Conservation (phyloP, 2,888 invertebrate species). For the Drosophila anomalata region DNA sequence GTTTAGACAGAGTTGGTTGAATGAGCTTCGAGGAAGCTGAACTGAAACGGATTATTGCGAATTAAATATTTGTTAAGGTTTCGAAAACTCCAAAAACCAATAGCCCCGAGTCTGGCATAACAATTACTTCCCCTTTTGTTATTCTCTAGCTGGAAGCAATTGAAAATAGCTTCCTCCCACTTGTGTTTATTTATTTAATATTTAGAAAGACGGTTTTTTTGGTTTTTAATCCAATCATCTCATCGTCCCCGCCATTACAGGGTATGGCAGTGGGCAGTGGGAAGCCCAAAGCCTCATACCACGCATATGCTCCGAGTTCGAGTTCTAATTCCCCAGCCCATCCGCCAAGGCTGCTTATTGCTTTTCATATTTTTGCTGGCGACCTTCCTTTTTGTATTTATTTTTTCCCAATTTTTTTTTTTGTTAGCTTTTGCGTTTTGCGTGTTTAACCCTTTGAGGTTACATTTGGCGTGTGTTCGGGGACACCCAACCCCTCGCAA, state of each 20-base stretch:
- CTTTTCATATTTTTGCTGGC: conserved; percentile 68
- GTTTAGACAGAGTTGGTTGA: conserved; percentile 38
- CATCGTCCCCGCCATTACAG: neutral
- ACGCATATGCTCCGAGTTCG: conserved; percentile 25
- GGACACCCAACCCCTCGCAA: conserved; percentile 39
- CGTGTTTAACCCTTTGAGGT: conserved; percentile 81
- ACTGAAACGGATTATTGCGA: conserved; percentile 10
- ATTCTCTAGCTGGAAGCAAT: neutral
- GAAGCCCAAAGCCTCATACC: neutral
- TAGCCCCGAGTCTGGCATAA: neutral
- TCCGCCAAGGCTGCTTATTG: conserved; percentile 60
- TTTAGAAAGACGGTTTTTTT: conserved; percentile 2
- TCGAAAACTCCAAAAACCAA: neutral
- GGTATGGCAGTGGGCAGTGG: conserved; percentile 4
- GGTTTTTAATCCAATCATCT: conserved; percentile 1
- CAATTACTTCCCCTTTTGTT: neutral
- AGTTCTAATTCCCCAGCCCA: conserved; percentile 29
- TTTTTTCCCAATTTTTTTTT: conserved; percentile 58
- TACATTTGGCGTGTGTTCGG: conserved; percentile 78
- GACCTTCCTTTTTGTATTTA: conserved; percentile 51
- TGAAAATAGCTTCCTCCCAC: neutral
- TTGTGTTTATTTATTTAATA: conserved; percentile 18
- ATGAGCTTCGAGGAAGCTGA: conserved; percentile 21
- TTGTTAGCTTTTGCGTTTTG: conserved; percentile 78
- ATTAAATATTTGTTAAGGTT: conserved; percentile 1